These are phyloP conservation scores for Hyperoplus lanceolatus DNA, from an alignment of 2,797 vertebrate genomes.

Conservation along the genomic window DNA sequence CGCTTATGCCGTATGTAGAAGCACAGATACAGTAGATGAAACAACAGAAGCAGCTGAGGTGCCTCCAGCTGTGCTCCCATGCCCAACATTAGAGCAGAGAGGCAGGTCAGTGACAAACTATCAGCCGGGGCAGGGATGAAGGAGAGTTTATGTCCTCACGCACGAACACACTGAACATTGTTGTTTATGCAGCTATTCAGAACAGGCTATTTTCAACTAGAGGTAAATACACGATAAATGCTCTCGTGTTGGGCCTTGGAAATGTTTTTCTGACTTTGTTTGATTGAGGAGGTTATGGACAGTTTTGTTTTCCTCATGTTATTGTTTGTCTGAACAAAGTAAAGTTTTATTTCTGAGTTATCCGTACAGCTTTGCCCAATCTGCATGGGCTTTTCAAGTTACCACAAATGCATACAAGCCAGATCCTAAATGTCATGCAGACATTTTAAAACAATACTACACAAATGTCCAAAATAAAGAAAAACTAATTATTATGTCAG, in stretches of 20 bases:
- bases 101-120: conserved; percentile 50
- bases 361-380: background rate
- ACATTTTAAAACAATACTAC: background rate
- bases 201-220: background rate
- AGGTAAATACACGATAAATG: background rate
- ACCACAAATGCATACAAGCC: background rate
- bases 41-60: conserved; percentile 48
- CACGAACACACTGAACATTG: conserved; percentile 8
- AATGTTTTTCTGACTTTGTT: background rate
- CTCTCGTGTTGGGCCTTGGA: background rate
- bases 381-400: background rate
- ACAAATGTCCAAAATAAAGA: background rate
- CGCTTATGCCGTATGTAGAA: conserved; percentile 45
- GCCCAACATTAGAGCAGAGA: conserved; percentile 44
- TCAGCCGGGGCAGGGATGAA: conserved; percentile 30
- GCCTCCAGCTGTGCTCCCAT: conserved; percentile 46
- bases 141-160: conserved; percentile 42
- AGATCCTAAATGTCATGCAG: background rate
- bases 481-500: background rate
- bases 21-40: conserved; percentile 47
- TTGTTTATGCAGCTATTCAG: conserved; percentile 22
- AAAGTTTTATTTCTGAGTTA: background rate
- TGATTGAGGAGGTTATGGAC: background rate
- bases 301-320: background rate
- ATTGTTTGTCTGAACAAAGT: background rate